phyloP scores from a whole-genome alignment of 2,888 invertebrate species.

The Cephalotes varians region DNA sequence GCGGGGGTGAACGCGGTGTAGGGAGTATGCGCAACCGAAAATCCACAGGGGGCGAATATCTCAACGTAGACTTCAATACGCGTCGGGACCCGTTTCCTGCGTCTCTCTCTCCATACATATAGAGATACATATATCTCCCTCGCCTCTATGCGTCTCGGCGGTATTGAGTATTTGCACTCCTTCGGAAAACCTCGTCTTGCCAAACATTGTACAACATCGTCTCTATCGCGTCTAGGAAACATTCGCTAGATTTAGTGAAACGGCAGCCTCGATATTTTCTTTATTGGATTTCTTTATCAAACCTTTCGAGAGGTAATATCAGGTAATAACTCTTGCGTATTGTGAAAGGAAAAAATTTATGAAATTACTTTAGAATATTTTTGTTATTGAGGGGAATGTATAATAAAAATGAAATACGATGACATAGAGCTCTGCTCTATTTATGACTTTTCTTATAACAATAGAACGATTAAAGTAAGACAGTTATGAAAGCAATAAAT shows the following conservation, averaged over 20 bases:
- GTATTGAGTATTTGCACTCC: slow-evolving; percentile 26
- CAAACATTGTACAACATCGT: background rate
- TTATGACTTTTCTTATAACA: background rate
- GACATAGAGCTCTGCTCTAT: background rate
- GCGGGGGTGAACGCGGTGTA: slow-evolving; percentile 2
- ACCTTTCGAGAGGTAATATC: background rate
- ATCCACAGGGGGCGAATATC: slow-evolving; percentile 57
- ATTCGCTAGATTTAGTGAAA: background rate
- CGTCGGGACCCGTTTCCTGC: slow-evolving; percentile 8
- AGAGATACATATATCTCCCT: background rate
- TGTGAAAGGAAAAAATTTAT: background rate
- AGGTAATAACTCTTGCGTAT: background rate
- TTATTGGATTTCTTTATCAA: background rate
- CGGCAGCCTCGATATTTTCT: background rate
- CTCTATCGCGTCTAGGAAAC: slow-evolving; percentile 3
- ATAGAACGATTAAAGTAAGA: background rate
- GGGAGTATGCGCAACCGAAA: slow-evolving; percentile 53
- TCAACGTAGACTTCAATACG: slow-evolving; percentile 58
- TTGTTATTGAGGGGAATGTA: background rate
- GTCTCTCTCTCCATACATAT: background rate
- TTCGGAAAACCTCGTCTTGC: slow-evolving; percentile 9
- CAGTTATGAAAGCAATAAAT: background rate
- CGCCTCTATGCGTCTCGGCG: background rate
- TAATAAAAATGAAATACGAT: background rate
- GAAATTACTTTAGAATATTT: background rate